Conservation (phyloP, 2,113 vertebrate genomes). For the Catagonus wagneri region DNA sequence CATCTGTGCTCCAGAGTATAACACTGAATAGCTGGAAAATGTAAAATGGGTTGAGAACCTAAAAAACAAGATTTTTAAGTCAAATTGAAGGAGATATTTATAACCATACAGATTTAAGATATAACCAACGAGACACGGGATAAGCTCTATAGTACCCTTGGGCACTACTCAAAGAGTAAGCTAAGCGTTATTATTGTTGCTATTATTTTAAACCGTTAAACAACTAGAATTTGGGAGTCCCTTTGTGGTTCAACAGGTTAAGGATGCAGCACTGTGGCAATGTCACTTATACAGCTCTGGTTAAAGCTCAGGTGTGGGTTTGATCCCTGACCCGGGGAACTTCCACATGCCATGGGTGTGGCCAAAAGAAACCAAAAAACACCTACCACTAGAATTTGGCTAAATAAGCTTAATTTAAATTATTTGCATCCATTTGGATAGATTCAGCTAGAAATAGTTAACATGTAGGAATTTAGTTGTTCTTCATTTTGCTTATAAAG, state of each 20-base stretch:
- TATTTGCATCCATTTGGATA: not conserved
- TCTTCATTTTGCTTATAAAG: constrained; percentile 48
- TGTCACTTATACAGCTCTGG: no score
- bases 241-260: no score
- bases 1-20: constrained; percentile 96
- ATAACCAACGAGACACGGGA: not conserved
- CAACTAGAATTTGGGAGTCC: not conserved
- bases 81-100: constrained; percentile 5
- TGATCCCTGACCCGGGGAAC: no score
- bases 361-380: no score
- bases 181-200: not conserved
- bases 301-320: no score
- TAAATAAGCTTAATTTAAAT: not conserved
- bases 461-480: not conserved
- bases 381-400: no score
- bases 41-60: constrained; percentile 99
- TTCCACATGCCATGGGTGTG: no score
- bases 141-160: not conserved
- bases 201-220: not conserved
- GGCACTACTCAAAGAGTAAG: not conserved
- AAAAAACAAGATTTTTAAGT: constrained; percentile 59
- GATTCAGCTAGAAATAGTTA: constrained; percentile 24
- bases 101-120: constrained; percentile 12
- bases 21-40: constrained; percentile 99
- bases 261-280: no score